Conservation (phyloP, 2,888 invertebrate genomes). For the Latheticus oryzae region DNA sequence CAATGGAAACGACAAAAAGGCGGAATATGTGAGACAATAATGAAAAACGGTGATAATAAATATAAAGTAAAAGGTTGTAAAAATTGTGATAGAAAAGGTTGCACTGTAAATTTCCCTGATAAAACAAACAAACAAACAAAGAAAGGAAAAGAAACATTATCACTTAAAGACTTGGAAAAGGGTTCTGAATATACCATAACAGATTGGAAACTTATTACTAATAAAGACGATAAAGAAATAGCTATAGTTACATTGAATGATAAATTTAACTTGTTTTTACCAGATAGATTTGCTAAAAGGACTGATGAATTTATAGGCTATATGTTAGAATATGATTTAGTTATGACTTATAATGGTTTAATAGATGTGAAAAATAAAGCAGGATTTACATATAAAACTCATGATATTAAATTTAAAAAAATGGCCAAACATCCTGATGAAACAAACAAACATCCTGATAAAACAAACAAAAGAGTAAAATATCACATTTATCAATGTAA, state of each 20-base stretch:
- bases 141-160: constrained; percentile 18
- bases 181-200: constrained; percentile 13
- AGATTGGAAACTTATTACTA: constrained; percentile 13
- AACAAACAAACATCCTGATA: no score
- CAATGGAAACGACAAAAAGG: constrained; percentile 31
- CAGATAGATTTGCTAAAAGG: constrained; percentile 16
- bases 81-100: constrained; percentile 29
- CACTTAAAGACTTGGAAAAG: constrained; percentile 18
- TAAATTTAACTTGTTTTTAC: constrained; percentile 15
- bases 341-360: constrained; percentile 15
- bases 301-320: constrained; percentile 14
- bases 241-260: constrained; percentile 13
- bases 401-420: constrained; percentile 17
- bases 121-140: constrained; percentile 20
- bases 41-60: constrained; percentile 24
- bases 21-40: constrained; percentile 30
- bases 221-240: constrained; percentile 11
- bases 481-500: no score
- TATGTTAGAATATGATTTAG: constrained; percentile 17
- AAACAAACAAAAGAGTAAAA: no score
- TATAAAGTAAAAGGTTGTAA: constrained; percentile 30
- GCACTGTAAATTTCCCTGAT: constrained; percentile 18
- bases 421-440: constrained; percentile 10
- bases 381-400: constrained; percentile 17
- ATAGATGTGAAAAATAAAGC: constrained; percentile 17